phyloP scores from a whole-genome alignment of 1,140 invertebrate species.

The Temnothorax longispinosus region DNA sequence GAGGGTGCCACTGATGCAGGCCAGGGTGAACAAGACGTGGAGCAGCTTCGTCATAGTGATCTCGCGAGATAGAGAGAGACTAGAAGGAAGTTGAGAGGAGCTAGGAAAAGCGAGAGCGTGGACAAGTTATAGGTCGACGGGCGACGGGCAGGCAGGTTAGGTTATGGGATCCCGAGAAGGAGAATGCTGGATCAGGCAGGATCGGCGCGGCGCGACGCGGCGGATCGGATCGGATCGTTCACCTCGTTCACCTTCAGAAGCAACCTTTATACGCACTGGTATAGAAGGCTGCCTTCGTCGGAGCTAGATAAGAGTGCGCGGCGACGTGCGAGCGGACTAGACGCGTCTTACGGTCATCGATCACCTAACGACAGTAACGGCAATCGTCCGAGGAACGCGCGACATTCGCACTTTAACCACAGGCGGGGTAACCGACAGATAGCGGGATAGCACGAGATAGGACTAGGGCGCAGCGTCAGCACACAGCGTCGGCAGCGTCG shows the following conservation, averaged over 20 bases:
- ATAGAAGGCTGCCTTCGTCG: conserved; percentile 89
- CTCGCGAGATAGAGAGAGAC: background rate
- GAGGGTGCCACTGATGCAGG: conserved; percentile 63
- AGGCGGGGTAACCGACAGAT: conserved; percentile 3
- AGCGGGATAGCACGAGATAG: no score
- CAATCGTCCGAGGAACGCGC: conserved; percentile 55
- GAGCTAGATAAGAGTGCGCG: conserved; percentile 71
- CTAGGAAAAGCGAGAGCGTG: background rate
- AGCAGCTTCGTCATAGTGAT: conserved; percentile 73
- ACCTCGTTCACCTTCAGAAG: conserved; percentile 61
- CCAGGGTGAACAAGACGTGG: conserved; percentile 65
- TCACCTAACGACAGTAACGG: conserved; percentile 69
- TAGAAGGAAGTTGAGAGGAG: no score
- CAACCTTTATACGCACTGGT: conserved; percentile 95
- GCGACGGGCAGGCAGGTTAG: background rate
- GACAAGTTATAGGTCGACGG: background rate
- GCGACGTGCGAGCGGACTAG: conserved; percentile 59
- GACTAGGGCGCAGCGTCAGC: no score
- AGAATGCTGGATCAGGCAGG: background rate
- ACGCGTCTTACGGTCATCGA: conserved; percentile 76
- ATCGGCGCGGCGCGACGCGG: background rate
- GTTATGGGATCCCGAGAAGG: background rate
- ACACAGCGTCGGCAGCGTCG: no score
- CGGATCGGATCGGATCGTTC: conserved; percentile 1
- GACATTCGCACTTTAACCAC: conserved; percentile 58